phyloP scores from a whole-genome alignment of 2,888 invertebrate species.

The Aphidoletes aphidimyza region DNA sequence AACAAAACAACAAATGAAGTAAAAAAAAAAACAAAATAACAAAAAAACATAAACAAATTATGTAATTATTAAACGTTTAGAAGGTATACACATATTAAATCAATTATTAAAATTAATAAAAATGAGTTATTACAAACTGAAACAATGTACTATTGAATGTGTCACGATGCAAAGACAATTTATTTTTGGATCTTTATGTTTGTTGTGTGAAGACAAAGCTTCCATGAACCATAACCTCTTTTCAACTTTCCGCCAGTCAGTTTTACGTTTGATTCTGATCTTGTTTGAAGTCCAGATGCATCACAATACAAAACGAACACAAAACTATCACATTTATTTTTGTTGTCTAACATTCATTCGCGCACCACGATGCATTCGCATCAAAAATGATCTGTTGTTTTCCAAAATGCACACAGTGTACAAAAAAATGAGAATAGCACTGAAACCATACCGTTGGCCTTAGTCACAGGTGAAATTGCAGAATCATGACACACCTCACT shows the following conservation, averaged over 20 bases:
- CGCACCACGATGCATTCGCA: background rate
- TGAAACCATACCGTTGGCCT: background rate
- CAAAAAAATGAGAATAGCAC: background rate
- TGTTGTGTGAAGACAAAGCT: background rate
- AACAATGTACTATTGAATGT: constrained; percentile 1
- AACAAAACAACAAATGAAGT: background rate
- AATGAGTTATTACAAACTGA: constrained; percentile 37
- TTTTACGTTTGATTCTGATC: background rate
- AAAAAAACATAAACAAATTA: constrained; percentile 20
- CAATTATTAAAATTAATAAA: constrained; percentile 46
- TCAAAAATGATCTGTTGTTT: background rate
- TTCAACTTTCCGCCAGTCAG: background rate
- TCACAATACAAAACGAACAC: background rate
- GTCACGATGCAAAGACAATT: background rate
- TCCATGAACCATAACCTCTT: background rate
- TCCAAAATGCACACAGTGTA: background rate
- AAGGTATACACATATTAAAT: constrained; percentile 42
- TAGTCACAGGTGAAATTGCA: constrained; percentile 24
- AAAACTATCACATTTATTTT: background rate
- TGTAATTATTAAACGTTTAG: constrained; percentile 47
- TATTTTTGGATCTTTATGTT: constrained; percentile 28
- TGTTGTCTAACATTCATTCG: background rate
- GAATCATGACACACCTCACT: no score
- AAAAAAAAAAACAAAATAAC: background rate
- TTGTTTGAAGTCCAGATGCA: background rate